phyloP scores from a whole-genome alignment of 1,140 invertebrate species.

The Aphelinus atriplicis region DNA sequence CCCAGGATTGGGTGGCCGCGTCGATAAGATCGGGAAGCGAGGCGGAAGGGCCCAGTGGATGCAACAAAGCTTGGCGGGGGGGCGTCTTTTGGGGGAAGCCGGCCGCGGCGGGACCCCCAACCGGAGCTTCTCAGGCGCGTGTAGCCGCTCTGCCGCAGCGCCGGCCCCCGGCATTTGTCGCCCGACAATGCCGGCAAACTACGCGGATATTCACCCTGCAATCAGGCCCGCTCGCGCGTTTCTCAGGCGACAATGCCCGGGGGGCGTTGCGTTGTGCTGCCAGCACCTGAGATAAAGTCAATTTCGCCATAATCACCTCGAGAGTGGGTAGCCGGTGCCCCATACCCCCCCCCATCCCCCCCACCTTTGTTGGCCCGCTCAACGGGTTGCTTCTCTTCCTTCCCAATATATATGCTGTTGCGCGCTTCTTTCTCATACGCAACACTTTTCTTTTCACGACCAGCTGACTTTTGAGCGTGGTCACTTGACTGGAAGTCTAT shows the following conservation, averaged over 20 bases:
- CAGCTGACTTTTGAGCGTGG: not conserved
- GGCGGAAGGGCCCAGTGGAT: constrained; percentile 29
- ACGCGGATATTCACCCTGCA: constrained; percentile 66
- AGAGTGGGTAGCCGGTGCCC: no score
- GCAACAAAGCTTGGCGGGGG: constrained; percentile 37
- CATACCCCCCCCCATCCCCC: no score
- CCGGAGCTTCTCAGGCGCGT: constrained; percentile 56
- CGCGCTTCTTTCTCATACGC: not conserved
- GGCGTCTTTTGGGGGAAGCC: constrained; percentile 48
- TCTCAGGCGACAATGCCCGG: constrained; percentile 54
- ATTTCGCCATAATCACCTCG: not conserved
- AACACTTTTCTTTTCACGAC: constrained; percentile 24
- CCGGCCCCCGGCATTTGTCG: constrained; percentile 60
- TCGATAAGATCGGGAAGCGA: constrained; percentile 55
- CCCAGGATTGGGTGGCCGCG: constrained; percentile 60
- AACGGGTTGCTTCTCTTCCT: not conserved
- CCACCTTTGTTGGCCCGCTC: no score
- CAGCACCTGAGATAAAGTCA: constrained; percentile 13
- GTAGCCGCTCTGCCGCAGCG: constrained; percentile 56
- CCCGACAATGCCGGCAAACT: constrained; percentile 63
- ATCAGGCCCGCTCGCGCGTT: constrained; percentile 52
- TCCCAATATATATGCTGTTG: not conserved
- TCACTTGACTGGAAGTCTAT: constrained; percentile 34
- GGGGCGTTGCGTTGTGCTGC: constrained; percentile 46
- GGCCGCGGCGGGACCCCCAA: constrained; percentile 43